These are phyloP conservation scores for Leptinotarsa undecemlineata DNA, from an alignment of 1,140 invertebrate species.

Conservation along the genomic window DNA sequence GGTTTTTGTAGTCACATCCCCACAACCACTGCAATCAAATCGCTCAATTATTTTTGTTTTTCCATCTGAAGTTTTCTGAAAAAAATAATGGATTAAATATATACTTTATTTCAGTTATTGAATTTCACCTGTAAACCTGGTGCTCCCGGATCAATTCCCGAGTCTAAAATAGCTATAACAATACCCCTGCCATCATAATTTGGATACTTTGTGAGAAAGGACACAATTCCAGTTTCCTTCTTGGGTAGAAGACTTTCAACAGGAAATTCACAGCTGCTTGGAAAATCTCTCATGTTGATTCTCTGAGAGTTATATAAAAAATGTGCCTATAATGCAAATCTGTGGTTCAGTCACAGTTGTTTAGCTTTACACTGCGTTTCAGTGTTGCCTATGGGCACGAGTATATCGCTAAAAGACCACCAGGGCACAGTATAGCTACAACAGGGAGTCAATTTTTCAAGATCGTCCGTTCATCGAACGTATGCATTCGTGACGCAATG, in stretches of 20 bases:
- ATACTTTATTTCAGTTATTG: not conserved
- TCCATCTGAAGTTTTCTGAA: conserved; percentile 82
- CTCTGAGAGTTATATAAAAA: not conserved
- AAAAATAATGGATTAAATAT: conserved; percentile 11
- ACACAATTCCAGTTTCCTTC: conserved; percentile 88
- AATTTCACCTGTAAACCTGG: conserved; percentile 86
- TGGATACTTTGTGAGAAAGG: conserved; percentile 89
- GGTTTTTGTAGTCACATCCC: conserved; percentile 88
- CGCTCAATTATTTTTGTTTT: conserved; percentile 93
- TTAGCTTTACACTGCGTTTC: too few species aligned
- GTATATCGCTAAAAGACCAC: too few species aligned
- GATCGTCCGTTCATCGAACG: too few species aligned
- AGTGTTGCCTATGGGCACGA: too few species aligned
- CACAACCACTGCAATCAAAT: conserved; percentile 93
- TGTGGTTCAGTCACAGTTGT: too few species aligned
- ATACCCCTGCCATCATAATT: conserved; percentile 90
- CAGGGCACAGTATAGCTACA: too few species aligned
- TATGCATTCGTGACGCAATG: too few species aligned
- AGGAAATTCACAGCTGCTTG: conserved; percentile 68
- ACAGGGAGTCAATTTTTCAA: too few species aligned
- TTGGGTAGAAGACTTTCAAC: conserved; percentile 86
- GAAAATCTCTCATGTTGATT: conserved; percentile 25
- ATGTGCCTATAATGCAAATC: too few species aligned
- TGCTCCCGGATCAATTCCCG: conserved; percentile 95
- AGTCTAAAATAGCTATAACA: conserved; percentile 94